Evolutionary conservation across 2,113 vertebrate species (phyloP).

Genomic region (Neolamprologus fasciatus): DNA sequence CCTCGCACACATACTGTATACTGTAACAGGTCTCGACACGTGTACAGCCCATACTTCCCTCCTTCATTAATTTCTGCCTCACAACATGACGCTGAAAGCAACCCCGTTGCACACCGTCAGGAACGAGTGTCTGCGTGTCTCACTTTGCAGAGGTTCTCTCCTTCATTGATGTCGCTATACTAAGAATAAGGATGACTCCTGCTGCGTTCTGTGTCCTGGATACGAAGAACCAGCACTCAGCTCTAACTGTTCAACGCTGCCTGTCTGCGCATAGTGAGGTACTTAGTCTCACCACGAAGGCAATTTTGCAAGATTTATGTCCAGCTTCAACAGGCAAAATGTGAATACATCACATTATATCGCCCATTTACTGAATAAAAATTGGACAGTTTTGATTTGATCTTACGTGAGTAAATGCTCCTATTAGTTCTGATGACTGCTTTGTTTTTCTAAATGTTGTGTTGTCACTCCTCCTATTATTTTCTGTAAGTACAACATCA

Average conservation of each 20-base stretch:
- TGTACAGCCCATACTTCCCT: not conserved
- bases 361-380: conserved; percentile 29
- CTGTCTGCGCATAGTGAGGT: conserved; percentile 30
- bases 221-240: conserved; percentile 32
- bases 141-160: not conserved
- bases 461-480: not conserved
- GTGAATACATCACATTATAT: conserved; percentile 35
- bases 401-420: not conserved
- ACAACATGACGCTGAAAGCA: not conserved
- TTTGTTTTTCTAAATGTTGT: not conserved
- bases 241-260: conserved; percentile 38
- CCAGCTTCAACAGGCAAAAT: conserved; percentile 32
- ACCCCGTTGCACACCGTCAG: conserved; percentile 12
- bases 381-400: conserved; percentile 13
- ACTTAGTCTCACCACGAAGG: conserved; percentile 42
- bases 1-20: not conserved
- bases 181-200: conserved; percentile 40
- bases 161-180: conserved; percentile 32
- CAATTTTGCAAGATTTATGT: conserved; percentile 51
- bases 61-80: not conserved
- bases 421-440: not conserved
- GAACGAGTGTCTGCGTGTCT: not conserved
- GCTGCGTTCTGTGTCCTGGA: conserved; percentile 34
- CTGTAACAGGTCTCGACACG: not conserved
- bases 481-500: not conserved